These are phyloP conservation scores for Macrobrachium nipponense DNA, from an alignment of 1,140 invertebrate genomes.

Conservation along the genomic window DNA sequence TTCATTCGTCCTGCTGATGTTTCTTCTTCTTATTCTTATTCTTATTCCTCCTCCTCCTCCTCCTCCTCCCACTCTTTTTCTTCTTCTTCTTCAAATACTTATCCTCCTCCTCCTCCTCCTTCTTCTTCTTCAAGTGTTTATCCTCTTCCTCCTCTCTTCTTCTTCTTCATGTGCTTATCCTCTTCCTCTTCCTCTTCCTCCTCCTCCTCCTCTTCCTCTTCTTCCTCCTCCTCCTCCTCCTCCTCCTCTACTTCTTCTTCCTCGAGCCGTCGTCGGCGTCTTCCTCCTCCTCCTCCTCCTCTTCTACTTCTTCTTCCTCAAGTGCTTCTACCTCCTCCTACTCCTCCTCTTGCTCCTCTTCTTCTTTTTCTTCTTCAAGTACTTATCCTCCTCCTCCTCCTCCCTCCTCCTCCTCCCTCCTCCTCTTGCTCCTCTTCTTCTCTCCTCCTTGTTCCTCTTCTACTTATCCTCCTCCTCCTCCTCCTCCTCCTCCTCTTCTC, in stretches of 20 bases:
- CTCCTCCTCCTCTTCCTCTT: not conserved
- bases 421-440: not conserved
- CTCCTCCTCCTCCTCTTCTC: not conserved
- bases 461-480: not conserved
- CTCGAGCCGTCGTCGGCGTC: too few relatives aligned
- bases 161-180: not conserved
- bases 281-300: not conserved
- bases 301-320: not conserved
- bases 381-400: not conserved
- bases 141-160: not conserved
- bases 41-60: not conserved
- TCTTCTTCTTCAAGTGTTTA: not conserved
- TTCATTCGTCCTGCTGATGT: not conserved
- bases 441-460: too few relatives aligned
- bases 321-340: too few relatives aligned
- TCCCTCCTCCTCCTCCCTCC: not conserved
- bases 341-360: not conserved
- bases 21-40: not conserved
- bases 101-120: not conserved
- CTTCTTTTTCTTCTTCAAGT: not conserved
- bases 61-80: not conserved
- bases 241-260: not conserved
- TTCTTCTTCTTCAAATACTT: not conserved
- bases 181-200: not conserved
- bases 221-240: not conserved